Conservation (phyloP, 2,113 vertebrate species). For the Coturnix japonica region DNA sequence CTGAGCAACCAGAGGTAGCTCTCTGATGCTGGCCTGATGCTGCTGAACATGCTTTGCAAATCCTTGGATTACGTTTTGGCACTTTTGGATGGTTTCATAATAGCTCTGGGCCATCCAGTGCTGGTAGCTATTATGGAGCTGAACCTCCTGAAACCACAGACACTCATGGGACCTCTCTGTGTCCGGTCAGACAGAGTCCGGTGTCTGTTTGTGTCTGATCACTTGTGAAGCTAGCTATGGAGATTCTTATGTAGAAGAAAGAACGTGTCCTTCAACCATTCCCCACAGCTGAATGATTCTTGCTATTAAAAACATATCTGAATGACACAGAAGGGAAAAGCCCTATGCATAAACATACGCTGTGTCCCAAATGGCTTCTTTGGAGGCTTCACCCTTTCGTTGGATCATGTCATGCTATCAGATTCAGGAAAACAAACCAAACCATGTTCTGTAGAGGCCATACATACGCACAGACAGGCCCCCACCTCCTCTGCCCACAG, state of each 20-base stretch:
- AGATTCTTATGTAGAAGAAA: background rate
- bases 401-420: background rate
- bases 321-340: background rate
- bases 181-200: no score
- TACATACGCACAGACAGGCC: no score
- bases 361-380: background rate
- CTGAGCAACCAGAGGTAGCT: background rate
- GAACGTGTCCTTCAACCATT: background rate
- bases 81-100: background rate
- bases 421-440: background rate
- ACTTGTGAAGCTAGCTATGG: background rate
- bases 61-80: background rate
- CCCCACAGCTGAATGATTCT: background rate
- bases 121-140: background rate
- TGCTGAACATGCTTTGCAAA: background rate
- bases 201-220: background rate
- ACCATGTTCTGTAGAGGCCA: background rate
- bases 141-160: background rate
- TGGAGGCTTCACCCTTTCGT: fast-evolving
- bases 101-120: background rate
- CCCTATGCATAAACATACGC: fast-evolving
- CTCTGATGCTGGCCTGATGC: background rate
- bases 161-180: background rate
- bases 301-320: background rate
- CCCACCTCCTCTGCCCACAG: fast-evolving